Conservation (phyloP, 2,888 invertebrate genomes). For the Drosophila antonietae region DNA sequence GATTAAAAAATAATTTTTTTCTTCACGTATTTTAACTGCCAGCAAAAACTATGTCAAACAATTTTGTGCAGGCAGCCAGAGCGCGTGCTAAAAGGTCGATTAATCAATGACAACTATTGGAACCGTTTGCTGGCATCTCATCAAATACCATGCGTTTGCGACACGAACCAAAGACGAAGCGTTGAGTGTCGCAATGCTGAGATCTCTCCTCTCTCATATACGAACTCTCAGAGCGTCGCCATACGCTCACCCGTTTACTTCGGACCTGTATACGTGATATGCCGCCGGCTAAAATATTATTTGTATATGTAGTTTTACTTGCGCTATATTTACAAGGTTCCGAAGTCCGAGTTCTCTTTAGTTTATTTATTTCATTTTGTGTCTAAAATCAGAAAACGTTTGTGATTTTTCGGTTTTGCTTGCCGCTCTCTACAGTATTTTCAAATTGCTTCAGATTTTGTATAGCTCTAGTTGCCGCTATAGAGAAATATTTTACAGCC, state of each 20-base stretch:
- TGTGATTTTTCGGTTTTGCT: slow-evolving; percentile 16
- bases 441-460: slow-evolving; percentile 10
- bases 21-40: slow-evolving; percentile 80
- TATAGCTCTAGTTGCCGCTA: slow-evolving; percentile 17
- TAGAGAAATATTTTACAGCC: slow-evolving; percentile 17
- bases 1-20: slow-evolving; percentile 83
- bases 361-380: slow-evolving; percentile 14
- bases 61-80: slow-evolving; percentile 14
- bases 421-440: slow-evolving; percentile 11
- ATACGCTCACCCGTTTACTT: slow-evolving; percentile 12
- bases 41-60: too few species aligned
- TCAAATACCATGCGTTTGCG: slow-evolving; percentile 48
- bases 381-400: slow-evolving; percentile 8
- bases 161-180: slow-evolving; percentile 21
- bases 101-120: slow-evolving; percentile 78
- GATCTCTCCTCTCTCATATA: slow-evolving; percentile 15
- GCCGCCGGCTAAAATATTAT: slow-evolving; percentile 8
- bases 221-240: not conserved
- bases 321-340: slow-evolving; percentile 16
- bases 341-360: slow-evolving; percentile 26
- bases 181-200: slow-evolving; percentile 27
- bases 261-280: slow-evolving; percentile 36
- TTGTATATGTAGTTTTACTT: slow-evolving; percentile 3
- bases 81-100: slow-evolving; percentile 67
- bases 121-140: slow-evolving; percentile 51